Evolutionary conservation across 2,797 vertebrate genomes (phyloP).

Genomic region (Delichon dasypus): DNA sequence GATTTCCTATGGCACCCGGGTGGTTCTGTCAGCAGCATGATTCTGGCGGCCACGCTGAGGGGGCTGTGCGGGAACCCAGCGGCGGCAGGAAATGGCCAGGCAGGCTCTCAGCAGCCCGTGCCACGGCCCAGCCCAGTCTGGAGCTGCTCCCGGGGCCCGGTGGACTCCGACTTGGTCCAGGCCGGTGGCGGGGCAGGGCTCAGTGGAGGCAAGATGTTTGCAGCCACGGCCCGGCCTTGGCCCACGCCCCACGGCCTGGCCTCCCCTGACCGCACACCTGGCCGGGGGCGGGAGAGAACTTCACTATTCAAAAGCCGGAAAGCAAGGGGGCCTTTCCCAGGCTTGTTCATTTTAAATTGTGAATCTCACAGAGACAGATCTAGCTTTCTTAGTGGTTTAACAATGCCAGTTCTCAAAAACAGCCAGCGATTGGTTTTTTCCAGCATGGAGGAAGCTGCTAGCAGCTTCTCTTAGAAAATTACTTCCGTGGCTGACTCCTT

Average conservation of each 20-base stretch:
- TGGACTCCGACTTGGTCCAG: neutral
- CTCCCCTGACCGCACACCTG: neutral
- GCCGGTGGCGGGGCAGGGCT: too few species aligned
- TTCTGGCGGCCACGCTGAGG: rapidly evolving
- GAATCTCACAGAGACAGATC: neutral
- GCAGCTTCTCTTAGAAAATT: neutral
- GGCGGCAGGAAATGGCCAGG: neutral
- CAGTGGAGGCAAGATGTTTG: too few species aligned
- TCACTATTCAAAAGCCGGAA: neutral
- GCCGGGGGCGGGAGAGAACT: neutral
- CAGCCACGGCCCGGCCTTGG: neutral
- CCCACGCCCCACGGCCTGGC: rapidly evolving
- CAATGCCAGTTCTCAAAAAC: neutral
- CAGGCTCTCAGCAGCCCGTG: neutral
- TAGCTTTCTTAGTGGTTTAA: neutral
- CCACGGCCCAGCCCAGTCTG: neutral
- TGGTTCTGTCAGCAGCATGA: neutral
- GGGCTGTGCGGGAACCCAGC: neutral
- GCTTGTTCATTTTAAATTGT: neutral
- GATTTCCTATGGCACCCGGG: neutral
- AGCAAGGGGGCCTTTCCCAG: neutral
- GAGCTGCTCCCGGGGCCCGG: neutral
- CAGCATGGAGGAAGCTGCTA: neutral
- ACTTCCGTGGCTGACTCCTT: neutral
- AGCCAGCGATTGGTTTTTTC: neutral